Base-by-base conservation (phyloP, 2,888 invertebrate genomes). In the Maniola hyperantus region DNA sequence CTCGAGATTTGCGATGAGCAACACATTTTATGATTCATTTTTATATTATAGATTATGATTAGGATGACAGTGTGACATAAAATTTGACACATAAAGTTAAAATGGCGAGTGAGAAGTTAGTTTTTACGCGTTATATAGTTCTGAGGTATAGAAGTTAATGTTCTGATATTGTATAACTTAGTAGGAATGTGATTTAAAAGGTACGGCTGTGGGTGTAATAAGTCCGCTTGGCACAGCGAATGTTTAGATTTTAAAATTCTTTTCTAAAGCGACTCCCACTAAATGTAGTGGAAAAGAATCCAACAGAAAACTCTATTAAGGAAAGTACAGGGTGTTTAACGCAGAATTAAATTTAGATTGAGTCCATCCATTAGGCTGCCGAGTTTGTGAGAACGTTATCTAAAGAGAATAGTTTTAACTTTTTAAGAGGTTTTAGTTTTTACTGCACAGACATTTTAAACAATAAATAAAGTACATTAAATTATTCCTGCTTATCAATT, bases 301-400 rank as follows among this genome's bases (percentile, higher is more conserved):
- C 78, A 74, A 76, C 76, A 77, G 79, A 75, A 81, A 84, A 83
- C 76, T 80, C 77, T 78, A 79, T 81, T 80, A 81, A 75, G 75
- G 71, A 78, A 73, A 77, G 79, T 76, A 76, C 72, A 72, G 72
- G 73, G 70, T 75, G 76, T 77, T 81, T 79, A 81, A 78, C 75
- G 69, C 74, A 78, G 79, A 83, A 84, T 84, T 84, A 83, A 84
- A 84, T 84, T 83, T 79, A 83, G 77, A 84, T 84, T 80, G 80
- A 80, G 84, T 81, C 82, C 81, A 81, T 85, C 78, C 76, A 74
- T 78, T 77, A 77, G 77, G 79, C 76, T 76, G 74, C 64, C 68
- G 62, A 51, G 60, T 63, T 65, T 63, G 66, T 64, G 51, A 58
- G 57, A 61, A 42, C 57, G 51, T 65, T 6, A 39, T 5, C 15